Percentiles rank a stretch among this genome's conserved stretches.
Evolutionary conservation across 2,888 invertebrate genomes (phyloP).

Genomic region (Drosophila leonis): DNA sequence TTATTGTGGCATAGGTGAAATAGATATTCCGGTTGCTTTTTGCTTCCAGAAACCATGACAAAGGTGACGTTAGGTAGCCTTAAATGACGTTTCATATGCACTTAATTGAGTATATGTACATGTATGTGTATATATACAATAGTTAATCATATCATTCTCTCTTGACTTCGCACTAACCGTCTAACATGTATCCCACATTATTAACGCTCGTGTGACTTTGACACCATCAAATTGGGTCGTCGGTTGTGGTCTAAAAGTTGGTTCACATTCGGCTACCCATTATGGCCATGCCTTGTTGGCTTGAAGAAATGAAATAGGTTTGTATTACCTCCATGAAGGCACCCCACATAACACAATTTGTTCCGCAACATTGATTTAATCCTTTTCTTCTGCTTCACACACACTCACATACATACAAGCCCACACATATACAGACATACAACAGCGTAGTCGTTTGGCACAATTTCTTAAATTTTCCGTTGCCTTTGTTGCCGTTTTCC

Average conservation of each 20-base stretch:
- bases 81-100: constrained; percentile 20
- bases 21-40: neutral
- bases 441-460: constrained; percentile 42
- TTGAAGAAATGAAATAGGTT: constrained; percentile 61
- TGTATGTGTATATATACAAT: neutral
- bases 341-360: constrained; percentile 70
- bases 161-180: constrained; percentile 21
- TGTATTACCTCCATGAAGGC: constrained; percentile 61
- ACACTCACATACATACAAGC: constrained; percentile 21
- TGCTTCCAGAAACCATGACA: neutral
- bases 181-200: constrained; percentile 51
- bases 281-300: constrained; percentile 74
- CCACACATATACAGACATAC: constrained; percentile 16
- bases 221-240: constrained; percentile 78
- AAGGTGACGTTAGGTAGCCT: neutral
- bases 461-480: constrained; percentile 73
- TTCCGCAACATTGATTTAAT: constrained; percentile 81
- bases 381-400: constrained; percentile 63
- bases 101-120: constrained; percentile 29
- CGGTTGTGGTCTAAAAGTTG: constrained; percentile 54
- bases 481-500: constrained; percentile 70
- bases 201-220: constrained; percentile 79
- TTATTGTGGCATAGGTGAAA: neutral
- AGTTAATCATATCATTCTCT: constrained; percentile 17
- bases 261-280: constrained; percentile 31